Percentiles rank a stretch among this genome's conserved stretches.
These are phyloP conservation scores for Rotaria magnacalcarata DNA, from an alignment of 2,888 invertebrate species.

Conservation along the genomic window DNA sequence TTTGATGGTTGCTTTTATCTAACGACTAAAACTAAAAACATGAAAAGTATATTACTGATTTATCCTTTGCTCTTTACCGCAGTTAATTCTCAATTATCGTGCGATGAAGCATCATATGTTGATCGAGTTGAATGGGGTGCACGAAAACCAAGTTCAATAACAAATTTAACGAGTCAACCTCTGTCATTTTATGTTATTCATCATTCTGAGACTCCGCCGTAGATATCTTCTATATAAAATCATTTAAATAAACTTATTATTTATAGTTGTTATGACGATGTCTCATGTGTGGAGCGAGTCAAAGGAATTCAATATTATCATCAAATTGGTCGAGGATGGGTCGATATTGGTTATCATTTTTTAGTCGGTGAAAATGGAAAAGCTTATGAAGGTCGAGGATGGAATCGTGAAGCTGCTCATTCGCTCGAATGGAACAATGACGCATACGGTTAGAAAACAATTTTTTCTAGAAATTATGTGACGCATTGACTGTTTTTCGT, in stretches of 20 bases:
- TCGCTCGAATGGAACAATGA: slow-evolving; percentile 62
- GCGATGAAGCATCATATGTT: background rate
- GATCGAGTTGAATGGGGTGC: slow-evolving; percentile 47
- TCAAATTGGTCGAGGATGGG: slow-evolving; percentile 61
- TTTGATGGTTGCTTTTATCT: too few relatives aligned
- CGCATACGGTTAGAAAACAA: slow-evolving; percentile 41
- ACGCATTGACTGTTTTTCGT: background rate
- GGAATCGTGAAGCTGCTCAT: slow-evolving; percentile 49
- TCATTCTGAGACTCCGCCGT: slow-evolving; percentile 46
- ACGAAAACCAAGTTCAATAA: slow-evolving; percentile 40
- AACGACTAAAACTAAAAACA: background rate
- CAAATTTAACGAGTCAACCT: slow-evolving; percentile 40
- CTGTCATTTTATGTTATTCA: slow-evolving; percentile 48
- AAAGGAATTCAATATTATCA: too few relatives aligned
- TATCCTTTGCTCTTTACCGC: background rate
- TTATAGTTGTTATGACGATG: slow-evolving; percentile 45
- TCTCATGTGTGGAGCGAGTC: slow-evolving; percentile 44
- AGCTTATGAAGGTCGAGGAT: slow-evolving; percentile 49
- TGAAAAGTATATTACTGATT: background rate
- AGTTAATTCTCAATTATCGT: background rate
- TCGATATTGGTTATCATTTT: slow-evolving; percentile 59
- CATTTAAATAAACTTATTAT: background rate
- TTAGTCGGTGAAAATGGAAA: slow-evolving; percentile 49
- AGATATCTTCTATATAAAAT: background rate
- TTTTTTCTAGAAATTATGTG: too few relatives aligned